phyloP scores from a whole-genome alignment of 2,888 invertebrate species.

The Cosmia trapezina region DNA sequence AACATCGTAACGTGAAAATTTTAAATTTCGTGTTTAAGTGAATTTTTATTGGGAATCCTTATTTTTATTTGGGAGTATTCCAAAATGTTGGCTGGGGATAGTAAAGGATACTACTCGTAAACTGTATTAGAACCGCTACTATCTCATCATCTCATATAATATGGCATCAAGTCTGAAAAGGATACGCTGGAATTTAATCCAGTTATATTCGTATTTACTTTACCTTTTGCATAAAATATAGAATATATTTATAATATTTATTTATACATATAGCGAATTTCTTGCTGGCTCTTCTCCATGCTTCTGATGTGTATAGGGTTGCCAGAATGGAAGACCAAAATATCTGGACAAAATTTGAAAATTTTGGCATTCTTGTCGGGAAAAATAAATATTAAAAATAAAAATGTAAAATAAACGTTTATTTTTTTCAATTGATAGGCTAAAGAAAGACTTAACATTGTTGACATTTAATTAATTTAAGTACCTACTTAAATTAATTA shows the following conservation, averaged over 20 bases:
- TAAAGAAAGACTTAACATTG: no score
- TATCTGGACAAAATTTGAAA: no score
- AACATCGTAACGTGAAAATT: constrained; percentile 86
- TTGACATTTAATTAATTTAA: no score
- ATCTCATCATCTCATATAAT: constrained; percentile 10
- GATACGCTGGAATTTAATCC: neutral
- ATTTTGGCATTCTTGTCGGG: no score
- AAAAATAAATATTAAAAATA: no score
- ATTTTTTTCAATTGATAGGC: no score
- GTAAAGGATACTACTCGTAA: constrained; percentile 38
- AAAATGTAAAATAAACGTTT: no score
- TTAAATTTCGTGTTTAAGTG: constrained; percentile 89
- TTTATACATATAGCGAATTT: neutral
- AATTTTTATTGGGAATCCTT: constrained; percentile 87
- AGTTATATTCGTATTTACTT: neutral
- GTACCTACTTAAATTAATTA: no score
- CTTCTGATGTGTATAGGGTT: neutral
- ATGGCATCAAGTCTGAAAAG: neutral
- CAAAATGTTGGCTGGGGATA: constrained; percentile 51
- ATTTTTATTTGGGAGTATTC: constrained; percentile 80
- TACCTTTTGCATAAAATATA: neutral
- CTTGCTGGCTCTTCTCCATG: neutral
- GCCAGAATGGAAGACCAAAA: no score
- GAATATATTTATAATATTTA: neutral
- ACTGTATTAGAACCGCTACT: constrained; percentile 21